These are phyloP conservation scores for Nycticorax nycticorax DNA, from an alignment of 2,113 vertebrate species.

Conservation along the genomic window DNA sequence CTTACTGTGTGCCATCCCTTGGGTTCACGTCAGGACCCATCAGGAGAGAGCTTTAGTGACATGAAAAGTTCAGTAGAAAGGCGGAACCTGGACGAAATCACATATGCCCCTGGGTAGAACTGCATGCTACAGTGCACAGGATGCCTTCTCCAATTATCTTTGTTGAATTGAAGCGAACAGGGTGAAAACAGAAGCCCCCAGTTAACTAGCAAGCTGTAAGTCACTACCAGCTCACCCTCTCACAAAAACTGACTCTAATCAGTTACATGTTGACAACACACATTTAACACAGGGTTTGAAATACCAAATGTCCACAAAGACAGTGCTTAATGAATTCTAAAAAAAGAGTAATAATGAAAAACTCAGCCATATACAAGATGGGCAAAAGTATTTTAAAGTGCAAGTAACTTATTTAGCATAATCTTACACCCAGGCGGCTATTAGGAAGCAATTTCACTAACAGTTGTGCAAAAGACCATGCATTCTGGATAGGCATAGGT, in stretches of 20 bases:
- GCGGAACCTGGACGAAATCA: not conserved
- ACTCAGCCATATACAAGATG: not conserved
- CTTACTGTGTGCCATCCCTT: not conserved
- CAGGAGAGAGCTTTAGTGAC: not conserved
- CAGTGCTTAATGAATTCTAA: not conserved
- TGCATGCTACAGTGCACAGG: not conserved
- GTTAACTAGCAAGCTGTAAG: not conserved
- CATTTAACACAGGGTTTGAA: not conserved
- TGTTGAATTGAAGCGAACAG: not conserved
- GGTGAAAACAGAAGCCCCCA: not conserved
- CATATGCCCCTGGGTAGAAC: not conserved
- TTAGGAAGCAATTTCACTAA: not conserved
- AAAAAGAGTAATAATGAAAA: not conserved
- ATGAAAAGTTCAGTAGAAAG: not conserved
- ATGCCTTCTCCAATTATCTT: conserved; percentile 13
- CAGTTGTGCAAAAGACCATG: not conserved
- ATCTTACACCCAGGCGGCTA: not conserved
- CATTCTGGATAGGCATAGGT: not conserved
- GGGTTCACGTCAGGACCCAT: conserved; percentile 55
- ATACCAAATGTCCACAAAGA: not conserved
- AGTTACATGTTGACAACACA: not conserved
- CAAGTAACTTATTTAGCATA: not conserved
- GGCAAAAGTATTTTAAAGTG: not conserved
- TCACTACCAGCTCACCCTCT: not conserved
- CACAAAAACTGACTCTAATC: not conserved